phyloP scores from a whole-genome alignment of 2,113 vertebrate species.

The Cardinalis cardinalis region DNA sequence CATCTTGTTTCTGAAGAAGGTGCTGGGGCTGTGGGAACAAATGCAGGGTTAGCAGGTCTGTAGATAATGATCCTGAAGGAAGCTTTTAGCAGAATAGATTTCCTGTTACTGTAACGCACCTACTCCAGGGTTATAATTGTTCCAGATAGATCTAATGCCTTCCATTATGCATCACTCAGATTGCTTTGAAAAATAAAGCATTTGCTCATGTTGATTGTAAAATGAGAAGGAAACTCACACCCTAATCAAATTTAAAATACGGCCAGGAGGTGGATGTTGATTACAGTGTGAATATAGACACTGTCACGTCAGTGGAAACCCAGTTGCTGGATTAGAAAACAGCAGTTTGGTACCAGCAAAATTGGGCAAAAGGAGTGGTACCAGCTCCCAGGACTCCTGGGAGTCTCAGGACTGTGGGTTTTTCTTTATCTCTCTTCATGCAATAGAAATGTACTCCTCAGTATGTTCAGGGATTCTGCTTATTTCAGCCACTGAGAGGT shows the following conservation, averaged over 20 bases:
- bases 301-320: neutral
- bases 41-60: neutral
- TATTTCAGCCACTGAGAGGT: neutral
- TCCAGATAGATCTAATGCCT: neutral
- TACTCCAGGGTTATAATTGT: neutral
- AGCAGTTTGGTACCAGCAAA: neutral
- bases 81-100: conserved; percentile 43
- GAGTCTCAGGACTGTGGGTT: neutral
- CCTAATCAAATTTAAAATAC: conserved; percentile 29
- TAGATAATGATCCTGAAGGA: conserved; percentile 4
- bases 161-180: neutral
- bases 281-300: neutral
- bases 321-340: neutral
- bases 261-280: conserved; percentile 21
- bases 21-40: neutral
- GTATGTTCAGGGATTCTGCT: neutral
- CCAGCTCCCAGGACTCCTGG: neutral
- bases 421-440: neutral
- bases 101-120: neutral
- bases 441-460: neutral
- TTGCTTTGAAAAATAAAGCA: conserved; percentile 21
- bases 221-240: conserved; percentile 44
- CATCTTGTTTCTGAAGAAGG: neutral
- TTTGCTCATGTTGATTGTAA: conserved; percentile 31
- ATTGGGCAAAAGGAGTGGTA: neutral